phyloP scores from a whole-genome alignment of 1,140 invertebrate genomes.

The Micrasema minimum region DNA sequence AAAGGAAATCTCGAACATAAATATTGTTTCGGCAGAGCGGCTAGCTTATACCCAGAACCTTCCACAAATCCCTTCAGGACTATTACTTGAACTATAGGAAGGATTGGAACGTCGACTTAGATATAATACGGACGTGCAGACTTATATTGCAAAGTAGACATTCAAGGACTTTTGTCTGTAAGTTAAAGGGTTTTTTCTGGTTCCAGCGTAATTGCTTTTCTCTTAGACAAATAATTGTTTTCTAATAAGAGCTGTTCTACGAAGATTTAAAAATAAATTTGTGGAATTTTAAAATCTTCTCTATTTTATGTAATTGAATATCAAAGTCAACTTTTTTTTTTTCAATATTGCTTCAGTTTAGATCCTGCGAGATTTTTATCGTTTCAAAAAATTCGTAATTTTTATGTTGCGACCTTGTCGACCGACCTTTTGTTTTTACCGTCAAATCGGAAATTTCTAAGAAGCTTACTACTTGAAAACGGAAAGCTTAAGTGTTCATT shows the following conservation, averaged over 20 bases:
- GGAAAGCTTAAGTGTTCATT: too few species aligned
- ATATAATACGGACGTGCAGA: conserved; percentile 7
- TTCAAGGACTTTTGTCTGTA: conserved; percentile 14
- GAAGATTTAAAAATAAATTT: too few species aligned
- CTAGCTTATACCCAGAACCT: conserved; percentile 26
- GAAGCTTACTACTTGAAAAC: conserved; percentile 1
- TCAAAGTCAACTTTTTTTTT: too few species aligned
- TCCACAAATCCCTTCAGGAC: conserved; percentile 41
- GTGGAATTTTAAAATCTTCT: too few species aligned
- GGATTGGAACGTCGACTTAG: conserved; percentile 6
- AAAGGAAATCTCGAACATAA: conserved; percentile 50
- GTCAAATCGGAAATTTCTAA: conserved; percentile 1
- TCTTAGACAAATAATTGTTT: not conserved
- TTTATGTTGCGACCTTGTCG: too few species aligned
- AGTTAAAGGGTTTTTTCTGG: conserved; percentile 4
- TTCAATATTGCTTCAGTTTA: too few species aligned
- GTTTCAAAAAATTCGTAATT: too few species aligned
- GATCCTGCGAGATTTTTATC: too few species aligned
- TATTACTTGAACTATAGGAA: conserved; percentile 19
- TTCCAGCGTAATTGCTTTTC: conserved; percentile 5
- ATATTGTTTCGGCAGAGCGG: conserved; percentile 44
- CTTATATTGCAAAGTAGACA: not conserved
- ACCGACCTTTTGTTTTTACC: conserved; percentile 7
- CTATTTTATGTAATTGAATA: too few species aligned
- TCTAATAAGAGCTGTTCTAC: not conserved